Percentiles rank a stretch among this genome's conserved stretches.
phyloP scores from a whole-genome alignment of 2,888 invertebrate species.

The Cataglyphis altisquamis region DNA sequence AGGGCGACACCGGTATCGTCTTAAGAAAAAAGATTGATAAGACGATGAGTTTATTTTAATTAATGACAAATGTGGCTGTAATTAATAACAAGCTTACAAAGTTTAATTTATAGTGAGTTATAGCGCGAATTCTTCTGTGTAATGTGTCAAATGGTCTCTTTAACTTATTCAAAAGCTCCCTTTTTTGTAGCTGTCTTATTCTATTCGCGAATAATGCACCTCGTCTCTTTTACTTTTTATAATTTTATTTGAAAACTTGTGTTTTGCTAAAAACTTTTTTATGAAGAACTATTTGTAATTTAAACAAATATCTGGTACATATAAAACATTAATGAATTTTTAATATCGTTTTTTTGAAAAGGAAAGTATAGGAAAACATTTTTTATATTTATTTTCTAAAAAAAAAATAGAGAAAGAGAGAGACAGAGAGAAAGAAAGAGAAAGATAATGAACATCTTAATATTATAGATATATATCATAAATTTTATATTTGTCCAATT shows the following conservation, averaged over 20 bases:
- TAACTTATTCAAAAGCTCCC: background rate
- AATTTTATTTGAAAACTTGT: background rate
- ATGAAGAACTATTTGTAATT: background rate
- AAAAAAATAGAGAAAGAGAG: background rate
- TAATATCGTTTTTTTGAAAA: background rate
- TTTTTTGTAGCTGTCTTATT: constrained; percentile 14
- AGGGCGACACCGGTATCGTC: constrained; percentile 83
- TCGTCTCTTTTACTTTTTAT: background rate
- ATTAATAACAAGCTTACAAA: constrained; percentile 6
- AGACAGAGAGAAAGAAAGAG: background rate
- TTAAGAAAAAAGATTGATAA: constrained; percentile 66
- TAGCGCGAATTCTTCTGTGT: background rate
- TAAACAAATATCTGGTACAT: background rate
- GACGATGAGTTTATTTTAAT: constrained; percentile 15
- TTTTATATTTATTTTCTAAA: background rate
- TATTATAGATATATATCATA: background rate
- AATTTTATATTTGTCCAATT: background rate
- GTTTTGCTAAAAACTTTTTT: background rate
- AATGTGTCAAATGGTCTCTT: background rate
- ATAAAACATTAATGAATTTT: background rate
- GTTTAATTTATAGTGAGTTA: background rate
- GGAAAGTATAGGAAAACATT: background rate
- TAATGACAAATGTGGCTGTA: background rate
- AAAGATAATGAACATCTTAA: background rate
- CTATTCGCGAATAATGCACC: background rate